These are phyloP conservation scores for Linepithema humile DNA, from an alignment of 1,140 invertebrate genomes.

Conservation along the genomic window DNA sequence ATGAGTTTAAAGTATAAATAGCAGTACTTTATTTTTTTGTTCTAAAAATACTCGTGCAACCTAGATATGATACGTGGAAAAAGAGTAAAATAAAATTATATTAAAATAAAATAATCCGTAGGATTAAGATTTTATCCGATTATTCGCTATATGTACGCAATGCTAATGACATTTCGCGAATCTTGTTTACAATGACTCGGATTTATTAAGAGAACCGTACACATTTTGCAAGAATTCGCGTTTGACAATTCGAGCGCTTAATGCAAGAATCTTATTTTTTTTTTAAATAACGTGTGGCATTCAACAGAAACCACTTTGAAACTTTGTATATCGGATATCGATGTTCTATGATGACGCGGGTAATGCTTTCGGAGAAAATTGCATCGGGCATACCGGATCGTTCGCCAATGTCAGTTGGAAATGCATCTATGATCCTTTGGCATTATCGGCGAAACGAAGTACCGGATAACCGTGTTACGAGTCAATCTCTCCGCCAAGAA, in stretches of 20 bases:
- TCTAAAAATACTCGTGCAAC: too few relatives aligned
- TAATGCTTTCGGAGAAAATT: conserved; percentile 38
- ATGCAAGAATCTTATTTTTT: not conserved
- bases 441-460: conserved; percentile 49
- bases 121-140: too few relatives aligned
- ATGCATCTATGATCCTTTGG: conserved; percentile 33
- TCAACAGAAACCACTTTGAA: not conserved
- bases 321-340: not conserved
- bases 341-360: not conserved
- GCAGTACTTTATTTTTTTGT: not conserved
- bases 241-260: not conserved
- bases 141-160: too few relatives aligned
- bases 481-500: conserved; percentile 76
- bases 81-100: too few relatives aligned
- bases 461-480: conserved; percentile 72
- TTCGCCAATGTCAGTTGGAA: not conserved
- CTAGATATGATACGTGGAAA: too few relatives aligned
- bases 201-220: not conserved
- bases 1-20: not conserved
- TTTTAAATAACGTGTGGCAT: not conserved
- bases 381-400: conserved; percentile 2
- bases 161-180: too few relatives aligned
- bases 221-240: not conserved
- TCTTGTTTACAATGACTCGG: too few relatives aligned
- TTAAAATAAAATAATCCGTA: too few relatives aligned